Evolutionary conservation across 2,113 vertebrate genomes (phyloP).

Genomic region (Lichenostomus cassidix): DNA sequence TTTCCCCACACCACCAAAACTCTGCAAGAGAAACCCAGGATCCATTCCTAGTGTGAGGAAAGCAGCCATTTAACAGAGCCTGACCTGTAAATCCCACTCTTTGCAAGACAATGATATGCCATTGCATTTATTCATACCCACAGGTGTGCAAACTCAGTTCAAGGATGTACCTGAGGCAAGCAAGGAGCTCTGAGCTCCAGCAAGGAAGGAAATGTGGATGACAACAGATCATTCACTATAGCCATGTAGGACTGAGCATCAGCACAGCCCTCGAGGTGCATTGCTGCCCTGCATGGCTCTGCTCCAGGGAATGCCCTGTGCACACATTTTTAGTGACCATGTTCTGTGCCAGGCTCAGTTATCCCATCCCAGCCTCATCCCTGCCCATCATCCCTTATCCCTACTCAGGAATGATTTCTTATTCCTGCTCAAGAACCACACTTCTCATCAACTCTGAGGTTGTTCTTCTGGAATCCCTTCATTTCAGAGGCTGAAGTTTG

Average conservation of each 20-base stretch:
- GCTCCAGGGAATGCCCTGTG: background rate
- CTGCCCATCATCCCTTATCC: too few species aligned
- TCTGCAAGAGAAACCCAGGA: background rate
- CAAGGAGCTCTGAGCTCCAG: background rate
- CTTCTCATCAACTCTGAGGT: accelerated
- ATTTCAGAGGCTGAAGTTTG: background rate
- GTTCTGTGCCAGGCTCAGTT: background rate
- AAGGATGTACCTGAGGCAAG: background rate
- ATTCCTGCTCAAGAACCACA: background rate
- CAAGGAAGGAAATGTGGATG: background rate
- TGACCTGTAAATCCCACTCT: background rate
- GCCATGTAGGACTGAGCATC: background rate
- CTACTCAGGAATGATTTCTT: background rate
- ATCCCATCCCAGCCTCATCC: background rate
- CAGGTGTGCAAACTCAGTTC: background rate
- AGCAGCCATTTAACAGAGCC: background rate
- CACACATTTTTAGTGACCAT: background rate
- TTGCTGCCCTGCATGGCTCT: background rate
- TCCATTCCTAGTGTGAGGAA: background rate
- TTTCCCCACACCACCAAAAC: background rate
- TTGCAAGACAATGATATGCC: background rate
- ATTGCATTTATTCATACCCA: background rate
- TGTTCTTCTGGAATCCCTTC: accelerated
- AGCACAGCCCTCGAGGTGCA: accelerated
- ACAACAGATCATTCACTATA: background rate